These are phyloP conservation scores for Cotesia glomerata DNA, from an alignment of 1,140 invertebrate species.

Conservation along the genomic window DNA sequence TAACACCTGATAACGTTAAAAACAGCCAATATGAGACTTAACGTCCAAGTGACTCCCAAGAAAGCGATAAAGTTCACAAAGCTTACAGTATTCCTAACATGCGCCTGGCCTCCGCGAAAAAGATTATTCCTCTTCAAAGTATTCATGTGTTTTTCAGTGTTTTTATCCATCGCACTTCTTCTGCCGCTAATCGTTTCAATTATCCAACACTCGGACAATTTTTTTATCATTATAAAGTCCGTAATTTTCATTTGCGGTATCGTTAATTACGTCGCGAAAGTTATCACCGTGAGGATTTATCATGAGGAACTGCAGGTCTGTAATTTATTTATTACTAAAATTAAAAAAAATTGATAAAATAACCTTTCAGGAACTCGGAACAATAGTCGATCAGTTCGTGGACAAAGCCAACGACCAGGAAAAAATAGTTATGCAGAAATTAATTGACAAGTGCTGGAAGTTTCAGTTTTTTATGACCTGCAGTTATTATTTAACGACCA, in stretches of 20 bases:
- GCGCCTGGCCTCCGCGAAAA: background rate
- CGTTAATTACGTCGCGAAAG: constrained; percentile 1
- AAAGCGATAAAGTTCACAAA: background rate
- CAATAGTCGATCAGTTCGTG: background rate
- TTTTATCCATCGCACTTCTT: background rate
- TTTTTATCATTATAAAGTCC: background rate
- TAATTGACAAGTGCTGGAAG: constrained; percentile 6
- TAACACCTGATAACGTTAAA: no score
- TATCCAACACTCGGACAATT: background rate
- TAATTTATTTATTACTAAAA: background rate
- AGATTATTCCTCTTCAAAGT: background rate
- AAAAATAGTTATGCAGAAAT: background rate
- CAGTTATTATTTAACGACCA: background rate
- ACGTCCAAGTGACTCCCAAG: background rate
- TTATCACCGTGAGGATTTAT: background rate
- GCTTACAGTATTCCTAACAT: background rate
- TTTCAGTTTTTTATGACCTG: constrained; percentile 13
- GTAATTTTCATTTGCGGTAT: background rate
- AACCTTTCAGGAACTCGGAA: background rate
- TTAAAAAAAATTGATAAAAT: background rate
- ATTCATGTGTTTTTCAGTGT: background rate
- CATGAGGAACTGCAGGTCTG: background rate
- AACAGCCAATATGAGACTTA: no score
- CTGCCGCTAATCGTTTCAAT: background rate
- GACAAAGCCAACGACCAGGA: background rate